phyloP scores from a whole-genome alignment of 2,888 invertebrate species.

The Aleiodes alternator region DNA sequence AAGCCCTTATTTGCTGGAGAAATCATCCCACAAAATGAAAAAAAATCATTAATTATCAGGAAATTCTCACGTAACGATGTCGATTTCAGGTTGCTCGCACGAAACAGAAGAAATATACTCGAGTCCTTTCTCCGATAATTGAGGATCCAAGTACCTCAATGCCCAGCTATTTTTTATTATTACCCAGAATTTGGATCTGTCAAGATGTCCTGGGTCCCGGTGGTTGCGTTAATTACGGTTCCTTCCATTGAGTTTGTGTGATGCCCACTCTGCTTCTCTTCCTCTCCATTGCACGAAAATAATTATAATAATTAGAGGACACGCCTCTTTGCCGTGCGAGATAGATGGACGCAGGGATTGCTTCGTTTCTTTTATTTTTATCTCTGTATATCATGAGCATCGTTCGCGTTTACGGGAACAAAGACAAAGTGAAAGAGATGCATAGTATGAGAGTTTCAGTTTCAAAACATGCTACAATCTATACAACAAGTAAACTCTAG shows the following conservation, averaged over 20 bases:
- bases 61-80: too few species aligned
- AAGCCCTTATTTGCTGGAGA: too few species aligned
- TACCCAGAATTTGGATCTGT: conserved; percentile 73
- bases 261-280: conserved; percentile 48
- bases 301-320: conserved; percentile 75
- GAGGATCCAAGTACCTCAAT: conserved; percentile 26
- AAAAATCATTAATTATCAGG: too few species aligned
- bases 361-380: conserved; percentile 33
- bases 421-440: conserved; percentile 35
- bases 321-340: conserved; percentile 67
- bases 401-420: conserved; percentile 42
- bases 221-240: conserved; percentile 74
- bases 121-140: conserved; percentile 45
- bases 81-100: too few species aligned
- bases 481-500: neutral
- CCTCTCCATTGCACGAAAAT: conserved; percentile 64
- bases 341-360: conserved; percentile 65
- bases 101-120: conserved; percentile 26
- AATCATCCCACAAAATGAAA: too few species aligned
- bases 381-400: conserved; percentile 21
- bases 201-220: conserved; percentile 69
- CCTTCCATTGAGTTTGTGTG: conserved; percentile 43
- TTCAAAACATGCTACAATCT: neutral
- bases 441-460: neutral
- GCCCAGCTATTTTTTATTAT: conserved; percentile 70